Conservation (phyloP, 2,797 vertebrate genomes). For the Botia almorhae region DNA sequence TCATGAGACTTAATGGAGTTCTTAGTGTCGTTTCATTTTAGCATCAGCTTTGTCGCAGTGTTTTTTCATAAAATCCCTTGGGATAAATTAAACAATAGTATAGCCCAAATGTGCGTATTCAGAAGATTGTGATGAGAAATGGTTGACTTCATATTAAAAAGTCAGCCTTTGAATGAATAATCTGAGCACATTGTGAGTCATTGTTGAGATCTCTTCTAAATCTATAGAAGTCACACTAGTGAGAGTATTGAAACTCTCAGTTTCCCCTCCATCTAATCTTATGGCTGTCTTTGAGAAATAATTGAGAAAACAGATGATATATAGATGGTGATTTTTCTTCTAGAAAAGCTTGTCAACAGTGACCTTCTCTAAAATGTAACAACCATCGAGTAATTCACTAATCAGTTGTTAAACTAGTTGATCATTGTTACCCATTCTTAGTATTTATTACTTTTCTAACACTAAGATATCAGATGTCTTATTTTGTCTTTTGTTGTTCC, state of each 20-base stretch:
- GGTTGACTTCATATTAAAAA: too few relatives aligned
- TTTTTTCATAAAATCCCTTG: not conserved
- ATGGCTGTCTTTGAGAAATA: not conserved
- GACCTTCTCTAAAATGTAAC: not conserved
- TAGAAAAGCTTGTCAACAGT: not conserved
- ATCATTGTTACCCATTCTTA: constrained; percentile 52
- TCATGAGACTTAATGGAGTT: not conserved
- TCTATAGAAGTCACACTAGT: too few relatives aligned
- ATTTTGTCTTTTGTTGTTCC: constrained; percentile 50
- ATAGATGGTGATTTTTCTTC: not conserved
- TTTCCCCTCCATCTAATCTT: not conserved
- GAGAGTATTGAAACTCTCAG: not conserved
- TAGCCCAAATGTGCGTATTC: too few relatives aligned
- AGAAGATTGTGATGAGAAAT: too few relatives aligned
- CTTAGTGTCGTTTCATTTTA: not conserved
- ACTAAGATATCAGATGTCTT: constrained; percentile 69
- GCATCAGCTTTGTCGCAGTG: not conserved
- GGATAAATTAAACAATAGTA: not conserved
- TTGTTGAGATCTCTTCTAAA: too few relatives aligned
- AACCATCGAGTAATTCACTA: not conserved
- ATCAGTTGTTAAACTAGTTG: not conserved
- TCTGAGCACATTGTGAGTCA: too few relatives aligned
- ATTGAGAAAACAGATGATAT: too few relatives aligned
- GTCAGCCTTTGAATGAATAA: too few relatives aligned
- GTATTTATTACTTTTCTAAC: constrained; percentile 70